Evolutionary conservation across 2,797 vertebrate species (phyloP), one percentile per base, ranked within the genome.

Genomic region (Phoeniculus purpureus): DNA sequence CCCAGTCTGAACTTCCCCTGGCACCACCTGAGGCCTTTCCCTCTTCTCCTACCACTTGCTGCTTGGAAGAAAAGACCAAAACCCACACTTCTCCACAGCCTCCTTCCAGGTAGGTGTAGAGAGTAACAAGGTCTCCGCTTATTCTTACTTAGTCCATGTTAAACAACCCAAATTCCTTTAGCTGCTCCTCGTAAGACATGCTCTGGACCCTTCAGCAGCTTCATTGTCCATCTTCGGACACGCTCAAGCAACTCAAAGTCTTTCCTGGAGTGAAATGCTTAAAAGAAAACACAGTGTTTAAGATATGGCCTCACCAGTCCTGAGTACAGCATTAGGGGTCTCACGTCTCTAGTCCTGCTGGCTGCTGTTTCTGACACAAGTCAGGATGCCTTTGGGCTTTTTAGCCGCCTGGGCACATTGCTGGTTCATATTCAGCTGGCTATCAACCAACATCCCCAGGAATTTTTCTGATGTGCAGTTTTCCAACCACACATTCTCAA

Each of bases 401-500:
- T 19, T n/a, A n/a, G 25, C 20, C 62, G n/a, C 20, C 43, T 66
- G 20, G 21, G 20, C 48, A 31, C 48, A 26, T 29, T 43, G 34
- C 22, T 1, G 15, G 11, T 14, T 60, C 11, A 18, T 29, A 8
- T 23, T 60, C 27, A 29, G 12, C 20, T 3, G 11, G 37, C 37
- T 37, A 37, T 37, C 37, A 37, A 37, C 37, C 15, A 65, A 4
- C 25, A 34, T 5, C 3, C 22, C 12, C 9, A 47, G 25, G 15
- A 47, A 18, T 14, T 54, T 64, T 32, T 32, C 50, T 1, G 0
- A 22, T 2, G 0, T 14, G 23, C 34, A 43, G 22, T 29, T 43
- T 16, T 51, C 47, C 15, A 51, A 16, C 21, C 27, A 40, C 47
- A 40, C 45, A 9, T 19, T 26, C 58, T 12, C 32, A n/a, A 9